Evolutionary conservation across 2,113 vertebrate species (phyloP), one percentile per base, ranked within the genome.

Genomic region (Salvelinus alpinus): DNA sequence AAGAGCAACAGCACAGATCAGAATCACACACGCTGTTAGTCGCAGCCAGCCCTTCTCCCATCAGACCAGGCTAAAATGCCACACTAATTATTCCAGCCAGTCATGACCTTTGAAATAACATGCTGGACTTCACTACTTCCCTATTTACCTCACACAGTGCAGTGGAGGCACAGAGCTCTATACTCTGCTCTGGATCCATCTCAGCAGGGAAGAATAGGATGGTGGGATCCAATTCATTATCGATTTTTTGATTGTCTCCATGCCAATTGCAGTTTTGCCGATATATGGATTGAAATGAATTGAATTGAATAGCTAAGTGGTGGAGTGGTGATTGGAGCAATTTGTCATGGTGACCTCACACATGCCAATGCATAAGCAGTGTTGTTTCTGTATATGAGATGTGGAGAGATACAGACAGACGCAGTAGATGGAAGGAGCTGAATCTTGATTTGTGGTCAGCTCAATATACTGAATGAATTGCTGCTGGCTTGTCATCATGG

Each of bases 31-130:
- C 12, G 34, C 62, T 64, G 22, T 81, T 72, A 75, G 74, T 65
- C 38, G 69, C 54, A 75, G n/a, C 69, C 29, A 68, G 64, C 9
- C 71, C 64, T 12, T 71, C 76, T 18, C 71, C 59, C 70, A 74
- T 64, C 62, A 47, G 72, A 77, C 77, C 51, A 64, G 44, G 64
- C 70, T 65, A 27, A 84, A 90, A 88, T 83, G 79, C 76, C 81
- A 82, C 16, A 44, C 72, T 82, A 86, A 83, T 88, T 85, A 80
- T 77, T 65, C 54, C 71, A 71, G 7, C 70, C 67, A 64, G 59
- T 83, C 38, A n/a, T 83, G 80, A 86, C 85, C 80, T 87, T 89
- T 85, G 64, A 18, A 72, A 67, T 60, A 57, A 75, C 57, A 72
- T 51, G 57, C 47, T 47, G 60, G 27, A 78, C 18, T 74, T 65